phyloP scores from a whole-genome alignment of 2,888 invertebrate genomes.

The Melipona beecheii region DNA sequence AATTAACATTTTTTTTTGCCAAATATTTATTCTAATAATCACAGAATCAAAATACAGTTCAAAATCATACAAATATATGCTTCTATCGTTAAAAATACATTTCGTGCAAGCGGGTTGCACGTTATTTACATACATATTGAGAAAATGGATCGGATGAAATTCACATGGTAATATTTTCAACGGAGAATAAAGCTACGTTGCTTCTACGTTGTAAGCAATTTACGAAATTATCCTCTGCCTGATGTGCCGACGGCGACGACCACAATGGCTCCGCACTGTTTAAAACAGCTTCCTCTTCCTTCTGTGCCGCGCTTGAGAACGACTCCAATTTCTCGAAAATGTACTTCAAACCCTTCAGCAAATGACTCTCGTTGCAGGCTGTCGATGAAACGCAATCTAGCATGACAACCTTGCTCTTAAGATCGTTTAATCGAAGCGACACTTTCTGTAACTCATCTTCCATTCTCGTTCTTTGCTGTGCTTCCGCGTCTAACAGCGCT shows the following conservation, averaged over 20 bases:
- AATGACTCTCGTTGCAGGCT: conserved; percentile 46
- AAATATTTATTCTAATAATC: not conserved
- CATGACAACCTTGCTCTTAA: conserved; percentile 53
- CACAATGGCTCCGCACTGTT: not conserved
- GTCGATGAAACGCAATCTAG: conserved; percentile 46
- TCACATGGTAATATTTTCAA: not conserved
- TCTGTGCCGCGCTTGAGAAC: not conserved
- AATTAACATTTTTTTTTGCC: too few relatives aligned
- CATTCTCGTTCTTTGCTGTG: conserved; percentile 50
- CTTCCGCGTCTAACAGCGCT: conserved; percentile 55
- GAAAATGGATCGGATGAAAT: not conserved
- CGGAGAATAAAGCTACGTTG: not conserved
- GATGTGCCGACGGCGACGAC: not conserved
- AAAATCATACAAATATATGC: not conserved
- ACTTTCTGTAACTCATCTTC: conserved; percentile 64
- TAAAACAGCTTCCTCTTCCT: not conserved
- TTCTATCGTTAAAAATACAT: not conserved
- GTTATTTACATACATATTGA: not conserved
- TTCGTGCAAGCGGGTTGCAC: not conserved
- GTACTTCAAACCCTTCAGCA: conserved; percentile 57
- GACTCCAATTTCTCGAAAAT: conserved; percentile 60
- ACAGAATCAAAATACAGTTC: not conserved
- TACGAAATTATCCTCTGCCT: not conserved
- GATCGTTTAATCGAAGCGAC: conserved; percentile 54
- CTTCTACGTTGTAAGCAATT: not conserved